Conservation (phyloP, 1,140 invertebrate species). For the Drosophila paulistorum region DNA sequence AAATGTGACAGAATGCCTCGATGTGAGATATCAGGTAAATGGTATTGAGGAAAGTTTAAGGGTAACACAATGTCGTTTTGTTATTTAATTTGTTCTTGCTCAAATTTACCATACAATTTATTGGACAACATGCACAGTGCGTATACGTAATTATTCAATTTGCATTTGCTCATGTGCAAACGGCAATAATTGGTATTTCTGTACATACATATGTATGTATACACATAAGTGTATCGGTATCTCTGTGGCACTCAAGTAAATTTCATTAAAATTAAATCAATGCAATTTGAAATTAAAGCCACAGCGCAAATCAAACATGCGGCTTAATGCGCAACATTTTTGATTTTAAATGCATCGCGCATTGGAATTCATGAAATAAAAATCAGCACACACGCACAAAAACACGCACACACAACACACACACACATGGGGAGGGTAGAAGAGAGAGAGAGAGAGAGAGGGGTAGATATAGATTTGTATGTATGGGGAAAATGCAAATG, state of each 20-base stretch:
- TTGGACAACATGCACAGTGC: conserved; percentile 30
- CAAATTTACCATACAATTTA: conserved; percentile 9
- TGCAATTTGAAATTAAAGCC: conserved; percentile 76
- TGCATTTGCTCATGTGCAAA: conserved; percentile 45
- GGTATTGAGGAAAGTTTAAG: too few species aligned
- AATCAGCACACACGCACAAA: conserved; percentile 59
- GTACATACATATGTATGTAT: conserved; percentile 2
- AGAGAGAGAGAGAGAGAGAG: background rate
- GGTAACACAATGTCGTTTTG: background rate
- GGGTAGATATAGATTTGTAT: background rate
- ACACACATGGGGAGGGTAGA: background rate
- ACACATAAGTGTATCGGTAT: conserved; percentile 11
- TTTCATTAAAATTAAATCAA: conserved; percentile 78
- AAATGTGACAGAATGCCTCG: too few species aligned
- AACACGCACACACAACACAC: conserved; percentile 6
- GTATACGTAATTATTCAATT: conserved; percentile 67
- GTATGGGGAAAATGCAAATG: conserved; percentile 36
- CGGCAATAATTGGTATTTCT: conserved; percentile 55
- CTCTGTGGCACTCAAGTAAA: conserved; percentile 60
- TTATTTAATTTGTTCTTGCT: conserved; percentile 7
- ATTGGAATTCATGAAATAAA: conserved; percentile 74
- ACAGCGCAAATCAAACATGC: conserved; percentile 74
- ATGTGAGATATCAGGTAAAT: too few species aligned
- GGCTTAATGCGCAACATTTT: conserved; percentile 75
- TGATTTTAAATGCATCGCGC: conserved; percentile 75